phyloP scores from a whole-genome alignment of 1,140 invertebrate genomes.

The Drosophila kanapiae region DNA sequence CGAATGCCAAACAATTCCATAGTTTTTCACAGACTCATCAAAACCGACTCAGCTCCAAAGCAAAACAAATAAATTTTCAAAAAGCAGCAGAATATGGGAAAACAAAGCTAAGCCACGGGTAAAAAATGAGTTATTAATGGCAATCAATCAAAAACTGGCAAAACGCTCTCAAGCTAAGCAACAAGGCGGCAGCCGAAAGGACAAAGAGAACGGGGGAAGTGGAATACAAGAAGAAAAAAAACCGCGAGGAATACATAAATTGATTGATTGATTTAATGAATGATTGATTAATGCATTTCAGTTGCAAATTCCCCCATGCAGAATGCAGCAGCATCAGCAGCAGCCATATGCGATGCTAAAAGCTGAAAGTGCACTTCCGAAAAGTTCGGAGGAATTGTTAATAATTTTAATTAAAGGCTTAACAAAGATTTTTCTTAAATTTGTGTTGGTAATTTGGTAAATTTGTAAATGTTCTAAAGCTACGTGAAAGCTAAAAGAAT shows the following conservation, averaged over 20 bases:
- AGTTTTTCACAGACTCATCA: conserved; percentile 51
- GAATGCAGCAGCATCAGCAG: conserved; percentile 56
- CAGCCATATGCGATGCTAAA: conserved; percentile 24
- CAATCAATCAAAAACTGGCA: conserved; percentile 76
- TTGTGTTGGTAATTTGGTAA: not conserved
- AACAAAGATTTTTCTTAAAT: not conserved
- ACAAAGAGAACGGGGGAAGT: conserved; percentile 27
- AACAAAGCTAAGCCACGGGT: conserved; percentile 41
- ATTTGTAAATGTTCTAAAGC: no score
- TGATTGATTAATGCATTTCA: conserved; percentile 84
- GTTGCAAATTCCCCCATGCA: conserved; percentile 81
- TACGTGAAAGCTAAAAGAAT: no score
- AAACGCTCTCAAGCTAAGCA: conserved; percentile 54
- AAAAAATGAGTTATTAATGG: conserved; percentile 82
- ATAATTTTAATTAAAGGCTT: not conserved
- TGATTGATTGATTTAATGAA: conserved; percentile 84
- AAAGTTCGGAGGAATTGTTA: not conserved
- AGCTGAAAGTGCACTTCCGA: conserved; percentile 21
- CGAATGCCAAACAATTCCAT: conserved; percentile 13
- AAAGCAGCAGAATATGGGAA: conserved; percentile 34
- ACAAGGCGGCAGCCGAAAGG: conserved; percentile 26
- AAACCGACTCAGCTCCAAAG: conserved; percentile 43
- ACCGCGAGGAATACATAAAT: conserved; percentile 76
- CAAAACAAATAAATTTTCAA: conserved; percentile 73
- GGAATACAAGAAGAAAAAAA: conserved; percentile 35